phyloP scores from a whole-genome alignment of 2,113 vertebrate genomes.

The Alouatta palliata region DNA sequence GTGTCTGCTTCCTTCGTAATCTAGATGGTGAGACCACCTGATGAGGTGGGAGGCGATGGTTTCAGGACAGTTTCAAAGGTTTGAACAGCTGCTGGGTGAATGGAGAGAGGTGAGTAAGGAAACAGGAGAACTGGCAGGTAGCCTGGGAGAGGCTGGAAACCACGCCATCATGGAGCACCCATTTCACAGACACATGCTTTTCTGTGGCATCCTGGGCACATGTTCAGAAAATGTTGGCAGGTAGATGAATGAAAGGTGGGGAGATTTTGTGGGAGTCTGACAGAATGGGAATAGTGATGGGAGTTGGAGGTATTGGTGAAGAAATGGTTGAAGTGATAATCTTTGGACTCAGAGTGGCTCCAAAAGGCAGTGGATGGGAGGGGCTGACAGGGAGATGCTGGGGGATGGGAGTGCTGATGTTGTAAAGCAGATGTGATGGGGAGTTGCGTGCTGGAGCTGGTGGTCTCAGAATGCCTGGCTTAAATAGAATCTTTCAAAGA shows the following conservation, averaged over 20 bases:
- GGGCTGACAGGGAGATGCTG: neutral
- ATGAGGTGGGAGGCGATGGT: neutral
- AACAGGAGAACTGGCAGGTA: too few species aligned
- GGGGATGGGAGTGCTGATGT: neutral
- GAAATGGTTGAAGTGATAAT: neutral
- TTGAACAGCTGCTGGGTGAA: neutral
- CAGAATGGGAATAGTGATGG: neutral
- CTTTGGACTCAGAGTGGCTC: neutral
- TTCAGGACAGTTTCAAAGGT: neutral
- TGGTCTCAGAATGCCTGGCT: neutral
- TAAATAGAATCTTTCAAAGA: neutral
- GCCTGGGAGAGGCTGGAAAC: neutral
- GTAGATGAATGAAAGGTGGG: neutral
- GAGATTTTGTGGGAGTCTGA: neutral
- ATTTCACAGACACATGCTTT: neutral
- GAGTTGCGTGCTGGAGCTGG: neutral
- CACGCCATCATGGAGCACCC: too few species aligned
- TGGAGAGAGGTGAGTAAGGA: neutral
- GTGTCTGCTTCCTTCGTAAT: neutral
- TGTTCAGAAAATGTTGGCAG: neutral
- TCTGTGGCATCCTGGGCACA: neutral
- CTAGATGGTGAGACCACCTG: neutral
- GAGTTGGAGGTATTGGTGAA: neutral
- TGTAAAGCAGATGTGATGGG: neutral
- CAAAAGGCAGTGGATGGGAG: neutral